A percentile compares a stretch with the other conserved stretches of the same genome.
Conservation (phyloP, 2,113 vertebrate genomes). For the Cisticola juncidis region DNA sequence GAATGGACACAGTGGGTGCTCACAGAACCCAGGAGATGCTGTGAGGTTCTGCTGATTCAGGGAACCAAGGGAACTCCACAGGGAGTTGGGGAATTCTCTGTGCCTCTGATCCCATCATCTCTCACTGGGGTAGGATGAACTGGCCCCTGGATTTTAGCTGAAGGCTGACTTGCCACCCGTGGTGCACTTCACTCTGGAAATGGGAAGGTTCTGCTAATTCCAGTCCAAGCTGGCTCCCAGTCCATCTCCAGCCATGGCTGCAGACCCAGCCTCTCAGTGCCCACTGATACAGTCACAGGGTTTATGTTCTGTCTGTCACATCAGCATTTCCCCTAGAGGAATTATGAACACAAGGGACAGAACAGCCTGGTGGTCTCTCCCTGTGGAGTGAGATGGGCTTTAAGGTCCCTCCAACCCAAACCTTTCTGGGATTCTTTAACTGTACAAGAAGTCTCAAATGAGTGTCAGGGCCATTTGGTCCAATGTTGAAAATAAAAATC, state of each 20-base stretch:
- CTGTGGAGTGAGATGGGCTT: not conserved
- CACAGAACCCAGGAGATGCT: not conserved
- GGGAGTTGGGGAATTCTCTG: not conserved
- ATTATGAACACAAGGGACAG: not conserved
- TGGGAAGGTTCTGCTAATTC: not conserved
- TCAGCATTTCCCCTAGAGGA: not conserved
- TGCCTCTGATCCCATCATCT: not conserved
- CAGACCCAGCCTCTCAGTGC: not conserved
- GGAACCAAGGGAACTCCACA: no score
- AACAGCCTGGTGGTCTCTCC: not conserved
- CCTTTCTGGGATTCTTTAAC: not conserved
- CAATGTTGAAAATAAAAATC: not conserved
- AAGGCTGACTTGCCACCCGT: not conserved
- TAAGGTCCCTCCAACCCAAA: not conserved
- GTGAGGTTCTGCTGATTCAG: not conserved
- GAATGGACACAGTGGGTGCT: not conserved
- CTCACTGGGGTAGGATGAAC: not conserved
- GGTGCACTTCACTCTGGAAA: not conserved
- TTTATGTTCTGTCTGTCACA: not conserved
- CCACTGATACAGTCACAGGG: fast-evolving
- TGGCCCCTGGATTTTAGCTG: not conserved
- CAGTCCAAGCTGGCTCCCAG: not conserved
- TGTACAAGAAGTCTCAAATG: not conserved
- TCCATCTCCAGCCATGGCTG: fast-evolving
- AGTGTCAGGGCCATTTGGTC: not conserved